Evolutionary conservation across 2,113 vertebrate genomes (phyloP).

Genomic region (Antidorcas marsupialis): DNA sequence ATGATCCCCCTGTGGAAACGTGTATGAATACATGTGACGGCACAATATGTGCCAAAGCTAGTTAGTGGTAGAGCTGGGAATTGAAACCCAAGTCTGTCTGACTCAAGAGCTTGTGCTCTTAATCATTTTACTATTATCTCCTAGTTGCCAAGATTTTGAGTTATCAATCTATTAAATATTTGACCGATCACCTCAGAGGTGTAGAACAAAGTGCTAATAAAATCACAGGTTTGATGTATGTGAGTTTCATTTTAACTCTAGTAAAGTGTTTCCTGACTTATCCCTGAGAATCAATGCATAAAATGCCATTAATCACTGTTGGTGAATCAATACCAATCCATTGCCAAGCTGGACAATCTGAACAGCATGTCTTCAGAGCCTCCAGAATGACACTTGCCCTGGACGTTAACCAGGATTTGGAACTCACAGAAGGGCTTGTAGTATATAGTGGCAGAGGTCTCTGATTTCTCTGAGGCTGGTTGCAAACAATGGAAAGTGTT

Average conservation of each 20-base stretch:
- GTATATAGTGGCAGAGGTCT: not conserved
- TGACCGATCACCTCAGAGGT: not conserved
- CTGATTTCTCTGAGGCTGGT: not conserved
- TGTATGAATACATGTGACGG: not conserved
- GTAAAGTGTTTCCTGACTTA: not conserved
- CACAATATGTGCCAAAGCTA: not conserved
- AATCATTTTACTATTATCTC: not conserved
- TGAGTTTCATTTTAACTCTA: not conserved
- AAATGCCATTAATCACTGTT: not conserved
- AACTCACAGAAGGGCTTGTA: not conserved
- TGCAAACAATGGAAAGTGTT: conserved; percentile 6
- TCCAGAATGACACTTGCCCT: not conserved
- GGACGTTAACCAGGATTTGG: not conserved
- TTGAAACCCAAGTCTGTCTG: not conserved
- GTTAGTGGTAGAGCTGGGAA: not conserved
- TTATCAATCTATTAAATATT: not conserved
- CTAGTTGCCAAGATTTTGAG: not conserved
- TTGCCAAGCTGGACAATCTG: not conserved
- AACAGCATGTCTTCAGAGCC: not conserved
- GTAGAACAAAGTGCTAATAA: not conserved
- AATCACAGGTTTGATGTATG: not conserved
- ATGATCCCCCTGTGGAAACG: not conserved
- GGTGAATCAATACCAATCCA: not conserved
- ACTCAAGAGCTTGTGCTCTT: not conserved
- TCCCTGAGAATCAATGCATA: not conserved